Conservation (phyloP, 2,797 vertebrate genomes). For the Ceryle rudis region DNA sequence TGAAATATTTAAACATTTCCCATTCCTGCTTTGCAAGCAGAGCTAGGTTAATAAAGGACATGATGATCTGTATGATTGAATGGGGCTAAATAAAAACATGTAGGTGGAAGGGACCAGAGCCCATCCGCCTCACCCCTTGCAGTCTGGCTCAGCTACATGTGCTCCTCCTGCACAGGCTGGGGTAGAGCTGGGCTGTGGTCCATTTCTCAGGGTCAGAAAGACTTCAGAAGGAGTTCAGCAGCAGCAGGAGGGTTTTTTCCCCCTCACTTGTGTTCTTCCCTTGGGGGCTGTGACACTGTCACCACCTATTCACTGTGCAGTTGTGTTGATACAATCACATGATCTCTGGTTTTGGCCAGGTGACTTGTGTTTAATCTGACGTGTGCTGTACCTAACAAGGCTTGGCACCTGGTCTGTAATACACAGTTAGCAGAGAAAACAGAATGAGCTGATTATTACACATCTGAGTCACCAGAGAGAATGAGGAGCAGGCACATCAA, state of each 20-base stretch:
- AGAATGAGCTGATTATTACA: neutral
- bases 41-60: neutral
- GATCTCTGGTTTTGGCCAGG: neutral
- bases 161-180: neutral
- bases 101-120: neutral
- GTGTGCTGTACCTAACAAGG: neutral
- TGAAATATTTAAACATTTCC: slow-evolving; percentile 59
- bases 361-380: rapidly evolving
- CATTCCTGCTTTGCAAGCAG: slow-evolving; percentile 15
- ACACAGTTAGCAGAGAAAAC: neutral
- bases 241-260: neutral
- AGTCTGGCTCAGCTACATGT: neutral
- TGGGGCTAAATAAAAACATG: neutral
- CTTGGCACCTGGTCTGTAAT: neutral
- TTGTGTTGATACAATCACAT: neutral
- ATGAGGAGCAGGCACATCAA: neutral
- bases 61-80: neutral
- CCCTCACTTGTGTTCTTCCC: neutral
- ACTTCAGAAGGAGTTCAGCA: neutral
- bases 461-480: neutral
- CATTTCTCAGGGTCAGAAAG: neutral
- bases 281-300: rapidly evolving
- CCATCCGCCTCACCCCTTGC: neutral
- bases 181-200: neutral
- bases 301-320: neutral